Percentiles rank a stretch among this genome's conserved stretches.
Evolutionary conservation across 2,797 vertebrate species (phyloP).

Genomic region (Ceryle rudis): DNA sequence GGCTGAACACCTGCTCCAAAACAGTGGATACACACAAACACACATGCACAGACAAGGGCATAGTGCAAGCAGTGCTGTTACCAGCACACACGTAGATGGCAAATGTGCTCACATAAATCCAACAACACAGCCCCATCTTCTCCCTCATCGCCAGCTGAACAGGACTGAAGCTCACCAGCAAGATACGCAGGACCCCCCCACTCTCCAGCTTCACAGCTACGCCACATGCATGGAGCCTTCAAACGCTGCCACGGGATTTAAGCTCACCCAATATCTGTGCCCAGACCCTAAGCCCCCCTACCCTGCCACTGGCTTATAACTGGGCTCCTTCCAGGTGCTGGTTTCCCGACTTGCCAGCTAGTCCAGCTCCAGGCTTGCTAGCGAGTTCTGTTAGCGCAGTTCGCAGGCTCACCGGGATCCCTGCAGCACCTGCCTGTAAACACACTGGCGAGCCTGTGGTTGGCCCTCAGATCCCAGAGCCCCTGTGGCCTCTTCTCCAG

Average conservation of each 20-base stretch:
- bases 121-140: background rate
- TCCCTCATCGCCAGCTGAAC: background rate
- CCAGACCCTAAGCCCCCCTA: background rate
- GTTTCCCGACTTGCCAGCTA: background rate
- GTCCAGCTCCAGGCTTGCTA: background rate
- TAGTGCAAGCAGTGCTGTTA: background rate
- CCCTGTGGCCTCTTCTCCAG: background rate
- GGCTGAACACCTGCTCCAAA: background rate
- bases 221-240: accelerated
- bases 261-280: accelerated
- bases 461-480: background rate
- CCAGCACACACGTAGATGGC: background rate
- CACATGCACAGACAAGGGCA: too few relatives aligned
- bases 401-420: accelerated
- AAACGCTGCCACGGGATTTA: accelerated
- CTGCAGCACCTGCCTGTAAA: background rate
- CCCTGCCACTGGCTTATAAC: background rate
- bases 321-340: background rate
- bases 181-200: accelerated
- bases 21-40: background rate
- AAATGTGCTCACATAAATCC: accelerated
- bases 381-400: background rate
- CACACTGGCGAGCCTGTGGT: accelerated
- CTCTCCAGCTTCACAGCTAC: background rate
- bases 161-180: accelerated